Conservation (phyloP, 2,888 invertebrate species). For the Thymelicus lineola region DNA sequence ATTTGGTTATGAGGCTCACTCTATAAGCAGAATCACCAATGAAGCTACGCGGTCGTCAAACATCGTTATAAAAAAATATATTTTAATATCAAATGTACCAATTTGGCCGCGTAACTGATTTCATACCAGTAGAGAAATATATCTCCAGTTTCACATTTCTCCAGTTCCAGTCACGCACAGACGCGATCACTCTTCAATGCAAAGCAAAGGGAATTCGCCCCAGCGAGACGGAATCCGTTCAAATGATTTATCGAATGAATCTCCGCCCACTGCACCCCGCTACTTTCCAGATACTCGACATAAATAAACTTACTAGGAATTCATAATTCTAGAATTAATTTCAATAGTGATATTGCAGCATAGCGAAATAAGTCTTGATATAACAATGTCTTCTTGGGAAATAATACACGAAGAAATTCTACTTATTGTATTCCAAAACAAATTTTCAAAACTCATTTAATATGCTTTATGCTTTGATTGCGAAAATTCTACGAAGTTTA, state of each 20-base stretch:
- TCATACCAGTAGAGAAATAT: too few relatives aligned
- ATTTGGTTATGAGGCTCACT: too few relatives aligned
- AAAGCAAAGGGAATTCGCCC: conserved; percentile 1
- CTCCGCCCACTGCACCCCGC: background rate
- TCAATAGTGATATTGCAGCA: background rate
- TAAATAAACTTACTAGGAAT: background rate
- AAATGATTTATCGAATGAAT: conserved; percentile 10
- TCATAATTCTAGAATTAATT: background rate
- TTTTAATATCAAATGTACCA: too few relatives aligned
- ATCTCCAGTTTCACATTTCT: background rate
- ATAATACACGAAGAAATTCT: background rate
- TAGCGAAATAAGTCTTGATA: background rate
- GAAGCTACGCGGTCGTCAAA: too few relatives aligned
- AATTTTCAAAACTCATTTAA: too few relatives aligned
- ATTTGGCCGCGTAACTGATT: too few relatives aligned
- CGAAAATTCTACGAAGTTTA: too few relatives aligned
- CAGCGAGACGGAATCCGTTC: conserved; percentile 3
- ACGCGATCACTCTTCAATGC: background rate
- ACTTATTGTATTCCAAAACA: too few relatives aligned
- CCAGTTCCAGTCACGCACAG: background rate
- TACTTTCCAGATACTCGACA: background rate
- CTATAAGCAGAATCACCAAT: too few relatives aligned
- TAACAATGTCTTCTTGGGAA: background rate
- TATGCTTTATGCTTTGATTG: too few relatives aligned
- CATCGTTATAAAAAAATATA: too few relatives aligned